Evolutionary conservation across 2,113 vertebrate species (phyloP), one percentile per base, ranked within the genome.

Genomic region (Cottus gobio): DNA sequence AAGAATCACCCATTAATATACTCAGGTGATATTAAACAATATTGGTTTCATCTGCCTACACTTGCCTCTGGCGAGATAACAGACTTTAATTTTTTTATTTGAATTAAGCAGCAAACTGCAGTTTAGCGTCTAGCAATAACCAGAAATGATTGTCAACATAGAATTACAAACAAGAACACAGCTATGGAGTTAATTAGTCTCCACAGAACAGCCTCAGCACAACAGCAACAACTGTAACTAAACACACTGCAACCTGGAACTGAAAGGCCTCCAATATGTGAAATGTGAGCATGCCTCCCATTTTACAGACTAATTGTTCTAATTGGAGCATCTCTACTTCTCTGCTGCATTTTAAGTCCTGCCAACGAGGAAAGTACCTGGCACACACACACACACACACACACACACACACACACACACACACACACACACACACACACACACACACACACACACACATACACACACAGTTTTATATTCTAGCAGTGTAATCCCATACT

Each of bases 351-450:
- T 68, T 68, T n/a, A 69, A 69, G 66, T 64, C 15, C 39, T 80
- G 87, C 75, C 80, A 88, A 74, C 18, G 2, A 77, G 86, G 81
- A 87, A 92, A 85, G 83, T 84, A 91, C 89, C 87, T 85, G 82
- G 46, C 61, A 39, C 69, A 13, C 2, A 28, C 57, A 28, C 54
- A 60, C 65, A 62, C 68, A 86, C 52, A 52, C 78, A 70, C 3
- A 9, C 65, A 69, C 68, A 80, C 60, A 48, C 78, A 65, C 3
- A 4, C 65, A 77, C 31, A 54, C 31, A 26, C 28, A n/a, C 37
- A n/a, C 64, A 67, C 68, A 61, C 20, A 60, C 62, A 71, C 56
- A 37, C 52, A 58, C 64, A 62, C 72, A 86, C 50, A 52, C 77
- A 69, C 3, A 9, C 65, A 69, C 61, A 39, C 69, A 13, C 2